phyloP scores from a whole-genome alignment of 2,888 invertebrate species.

The Rhabditoides inermis region DNA sequence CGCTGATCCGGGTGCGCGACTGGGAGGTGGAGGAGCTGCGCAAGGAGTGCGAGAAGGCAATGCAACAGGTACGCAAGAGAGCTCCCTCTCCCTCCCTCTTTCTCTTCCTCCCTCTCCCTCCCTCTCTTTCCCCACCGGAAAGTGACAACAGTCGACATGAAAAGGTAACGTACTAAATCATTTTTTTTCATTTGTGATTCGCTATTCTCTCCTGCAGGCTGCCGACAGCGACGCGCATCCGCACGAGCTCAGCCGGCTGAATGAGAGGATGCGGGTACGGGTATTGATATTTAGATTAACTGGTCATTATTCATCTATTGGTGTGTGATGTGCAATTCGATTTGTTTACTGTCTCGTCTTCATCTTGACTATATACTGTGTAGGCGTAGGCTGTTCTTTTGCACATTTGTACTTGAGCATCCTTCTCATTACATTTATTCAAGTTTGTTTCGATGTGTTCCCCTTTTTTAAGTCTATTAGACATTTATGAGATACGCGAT shows the following conservation, averaged over 20 bases:
- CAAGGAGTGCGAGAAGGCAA: slow-evolving; percentile 28
- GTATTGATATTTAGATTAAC: not conserved
- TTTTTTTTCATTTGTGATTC: too few relatives aligned
- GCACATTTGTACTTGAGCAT: too few relatives aligned
- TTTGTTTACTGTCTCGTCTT: slow-evolving; percentile 1
- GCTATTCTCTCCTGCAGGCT: too few relatives aligned
- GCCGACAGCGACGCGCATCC: slow-evolving; percentile 32
- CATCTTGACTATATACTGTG: too few relatives aligned
- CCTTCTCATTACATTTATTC: too few relatives aligned
- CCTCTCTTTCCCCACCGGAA: too few relatives aligned
- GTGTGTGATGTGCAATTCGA: not conserved
- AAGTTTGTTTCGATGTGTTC: not conserved
- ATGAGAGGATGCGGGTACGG: slow-evolving; percentile 37
- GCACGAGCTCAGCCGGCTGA: slow-evolving; percentile 35
- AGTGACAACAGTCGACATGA: too few relatives aligned
- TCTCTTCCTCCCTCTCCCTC: too few relatives aligned
- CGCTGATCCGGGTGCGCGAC: slow-evolving; percentile 35
- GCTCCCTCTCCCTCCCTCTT: too few relatives aligned
- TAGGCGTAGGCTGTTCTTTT: too few relatives aligned
- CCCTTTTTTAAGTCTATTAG: not conserved
- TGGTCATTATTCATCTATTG: too few relatives aligned
- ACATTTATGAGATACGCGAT: slow-evolving; percentile 1
- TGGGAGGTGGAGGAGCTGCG: slow-evolving; percentile 38
- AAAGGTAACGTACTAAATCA: too few relatives aligned
- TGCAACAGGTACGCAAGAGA: slow-evolving; percentile 16